Base-by-base conservation (phyloP, 2,113 vertebrate species). In the Eolophus roseicapilla region DNA sequence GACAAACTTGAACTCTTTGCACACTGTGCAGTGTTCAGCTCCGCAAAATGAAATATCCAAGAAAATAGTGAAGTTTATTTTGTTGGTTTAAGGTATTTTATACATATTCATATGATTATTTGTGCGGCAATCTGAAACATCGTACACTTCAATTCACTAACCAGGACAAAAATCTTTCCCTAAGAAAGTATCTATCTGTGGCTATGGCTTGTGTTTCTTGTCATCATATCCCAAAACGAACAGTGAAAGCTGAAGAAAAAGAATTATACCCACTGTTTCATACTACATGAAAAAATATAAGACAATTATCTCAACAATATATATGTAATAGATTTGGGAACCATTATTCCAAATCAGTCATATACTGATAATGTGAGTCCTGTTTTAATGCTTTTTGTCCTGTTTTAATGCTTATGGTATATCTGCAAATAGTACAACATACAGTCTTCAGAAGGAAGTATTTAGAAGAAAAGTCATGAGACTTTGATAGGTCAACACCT, bases 291-390 rank as follows among this genome's bases (percentile, higher is more conserved):
- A 75, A 24, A 93, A 89, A 63, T 59, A 20, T 0, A 60, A 47
- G 4, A 1, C 6, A 52, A 23, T 50, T 86, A 3, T 55, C 12
- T 50, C 33, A 78, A 60, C 2, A 31, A 14, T 67, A 76, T 31
- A 4, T 25, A 18, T 8, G 7, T 33, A 62, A 6, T 4, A 82
- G 15, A 62, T 55, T 44, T 41, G 39, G 28, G 33, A 91, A 39
- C 1, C 17, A 13, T 33, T 1, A 1, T 18, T 41, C 3, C 8
- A 4, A 78, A 44, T 44, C 20, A 52, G 24, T 46, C 2, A 4
- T 63, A 41, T 12, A 20, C 16, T 53, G 47, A 74, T 28, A 59
- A 86, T 17, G 10, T 11, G 39, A 88, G 24, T 37, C 5, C 14
- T 37, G 60, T 86, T 63, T 33, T 11, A 86, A 85, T 46, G 12